Base-by-base conservation (phyloP, 2,888 invertebrate species). In the Heteromurus nitidus region DNA sequence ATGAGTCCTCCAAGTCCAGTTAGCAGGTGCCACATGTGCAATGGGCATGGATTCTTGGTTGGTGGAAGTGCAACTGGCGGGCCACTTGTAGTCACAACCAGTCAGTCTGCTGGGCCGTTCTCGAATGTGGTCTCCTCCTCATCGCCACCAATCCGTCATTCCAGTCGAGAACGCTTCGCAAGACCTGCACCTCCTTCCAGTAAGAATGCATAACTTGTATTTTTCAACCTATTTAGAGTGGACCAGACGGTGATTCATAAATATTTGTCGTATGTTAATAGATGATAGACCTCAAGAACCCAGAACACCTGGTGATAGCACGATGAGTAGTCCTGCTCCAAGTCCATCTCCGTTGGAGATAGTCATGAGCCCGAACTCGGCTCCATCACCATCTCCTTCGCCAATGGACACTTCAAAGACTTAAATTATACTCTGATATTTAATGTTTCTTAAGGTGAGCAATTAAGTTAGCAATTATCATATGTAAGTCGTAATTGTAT, bases 11-110 rank as follows among this genome's bases (percentile, higher is more conserved):
- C 90, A 28, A 90, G 90, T 87, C 91, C 91, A 55, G 90, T 93
- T 86, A 92, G 92, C 87, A 92, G 95, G 75, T 94, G 95, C 89
- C 93, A 93, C 87, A 62, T 85, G 60, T 87, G 87, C 68, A 85
- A 87, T 77, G 87, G 87, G 18, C 86, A 85, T 65, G 86, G 87
- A n/a, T 87, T 86, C 82, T 84, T 85, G 83, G 62, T 86, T 26
- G 74, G 75, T 26, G 85, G 85, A 16, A 70, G 50, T n/a, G 69
- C 67, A 58, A 31, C 58, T 36, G 74, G 76, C n/a, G 83, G 83
- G 26, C 85, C 84, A 22, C 72, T 85, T 44, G 80, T 87, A 53
- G 85, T 85, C 26, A 85, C 85, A 20, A 87, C 85, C 42, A 77
- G 84, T 62, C 72, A 76, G 58, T 80, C 82, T 22, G 80, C 83